These are phyloP conservation scores for Sphenopsis melanotis DNA, from an alignment of 2,797 vertebrate species.

Conservation along the genomic window DNA sequence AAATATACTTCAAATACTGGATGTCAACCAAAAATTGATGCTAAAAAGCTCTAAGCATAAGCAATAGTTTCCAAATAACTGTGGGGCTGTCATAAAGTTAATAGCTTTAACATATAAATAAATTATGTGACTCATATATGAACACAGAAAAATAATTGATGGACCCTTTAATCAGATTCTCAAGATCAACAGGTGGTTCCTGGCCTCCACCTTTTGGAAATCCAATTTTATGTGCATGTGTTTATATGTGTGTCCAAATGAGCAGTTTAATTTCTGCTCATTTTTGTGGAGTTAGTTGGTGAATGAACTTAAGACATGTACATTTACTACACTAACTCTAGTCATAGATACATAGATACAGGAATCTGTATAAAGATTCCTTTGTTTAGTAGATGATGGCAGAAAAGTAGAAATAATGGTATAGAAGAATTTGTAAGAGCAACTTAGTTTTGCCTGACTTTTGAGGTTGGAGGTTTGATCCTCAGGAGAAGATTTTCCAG, in stretches of 20 bases:
- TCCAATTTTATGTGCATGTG: not conserved
- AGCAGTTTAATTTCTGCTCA: not conserved
- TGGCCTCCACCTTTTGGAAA: not conserved
- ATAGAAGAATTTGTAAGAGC: not conserved
- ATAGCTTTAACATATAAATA: not conserved
- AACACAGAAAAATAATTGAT: not conserved
- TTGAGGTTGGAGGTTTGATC: not conserved
- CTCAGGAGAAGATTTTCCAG: not conserved
- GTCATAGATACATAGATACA: not conserved
- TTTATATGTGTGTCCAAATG: rapidly evolving
- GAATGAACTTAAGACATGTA: not conserved
- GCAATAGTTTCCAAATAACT: not conserved
- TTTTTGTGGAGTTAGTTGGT: not conserved
- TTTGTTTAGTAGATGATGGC: not conserved
- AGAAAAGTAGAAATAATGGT: not conserved
- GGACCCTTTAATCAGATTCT: not conserved
- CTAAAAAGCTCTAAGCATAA: not conserved
- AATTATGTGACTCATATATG: not conserved
- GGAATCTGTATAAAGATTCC: not conserved
- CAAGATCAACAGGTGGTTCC: not conserved
- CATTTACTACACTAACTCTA: not conserved
- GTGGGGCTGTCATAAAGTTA: not conserved
- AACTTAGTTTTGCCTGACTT: not conserved
- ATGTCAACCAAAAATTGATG: not conserved
- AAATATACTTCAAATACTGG: not conserved